Evolutionary conservation across 2,888 invertebrate species (phyloP), one percentile per base, ranked within the genome.

Genomic region (Ectobius pallidus): DNA sequence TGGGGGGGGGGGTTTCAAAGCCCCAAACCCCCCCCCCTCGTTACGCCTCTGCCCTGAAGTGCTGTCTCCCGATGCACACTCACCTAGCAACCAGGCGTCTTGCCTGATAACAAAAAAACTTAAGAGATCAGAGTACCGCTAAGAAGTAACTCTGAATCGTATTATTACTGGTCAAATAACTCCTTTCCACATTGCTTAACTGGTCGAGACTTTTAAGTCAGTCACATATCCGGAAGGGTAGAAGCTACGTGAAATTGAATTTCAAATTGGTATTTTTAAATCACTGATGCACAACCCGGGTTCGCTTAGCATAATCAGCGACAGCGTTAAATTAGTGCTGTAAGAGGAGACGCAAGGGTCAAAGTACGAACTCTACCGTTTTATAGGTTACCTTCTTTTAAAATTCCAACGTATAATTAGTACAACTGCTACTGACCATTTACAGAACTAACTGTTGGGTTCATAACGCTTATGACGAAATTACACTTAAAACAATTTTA

Each of bases 51-150:
- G n/a, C n/a, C n/a, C n/a, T n/a, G n/a, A n/a, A n/a, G n/a, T n/a
- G n/a, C n/a, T n/a, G n/a, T n/a, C n/a, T n/a, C n/a, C n/a, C n/a
- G n/a, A n/a, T n/a, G n/a, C n/a, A n/a, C n/a, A n/a, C n/a, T n/a
- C n/a, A n/a, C n/a, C n/a, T n/a, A n/a, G n/a, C n/a, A n/a, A n/a
- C n/a, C n/a, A 52, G 30, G 32, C 58, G n/a, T n/a, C 16, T 27
- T n/a, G 30, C 7, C 46, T 3, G 16, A n/a, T 46, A 25, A 16
- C 1, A 4, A 58, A 58, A 30, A 58, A 30, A 14, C 52, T 22
- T 18, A 11, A 25, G 27, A 58, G 58, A 30, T 58, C 58, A n/a
- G 58, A 58, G 32, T 58, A 58, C 58, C 58, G 58, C 58, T 58
- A 58, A 30, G 52, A 14, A 2, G n/a, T n/a, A n/a, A n/a, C n/a